A percentile compares a stretch with the other conserved stretches of the same genome.
These are phyloP conservation scores for Arrhopalites spinosus DNA, from an alignment of 2,888 invertebrate species.

Conservation along the genomic window DNA sequence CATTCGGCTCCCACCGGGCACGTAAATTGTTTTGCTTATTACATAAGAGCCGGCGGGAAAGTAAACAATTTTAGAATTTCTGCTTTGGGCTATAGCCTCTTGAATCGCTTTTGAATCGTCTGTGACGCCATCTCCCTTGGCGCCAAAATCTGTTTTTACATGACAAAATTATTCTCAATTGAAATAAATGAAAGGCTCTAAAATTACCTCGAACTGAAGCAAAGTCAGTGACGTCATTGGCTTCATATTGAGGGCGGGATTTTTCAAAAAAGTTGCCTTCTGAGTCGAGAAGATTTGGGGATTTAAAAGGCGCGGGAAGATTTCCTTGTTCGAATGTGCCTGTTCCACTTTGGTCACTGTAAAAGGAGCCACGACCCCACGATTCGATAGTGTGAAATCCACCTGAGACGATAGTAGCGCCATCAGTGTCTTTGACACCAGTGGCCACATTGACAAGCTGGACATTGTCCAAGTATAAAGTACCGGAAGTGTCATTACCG, in stretches of 20 bases:
- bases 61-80: slow-evolving; percentile 46
- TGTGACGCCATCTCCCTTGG: slow-evolving; percentile 48
- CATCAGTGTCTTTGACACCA: slow-evolving; percentile 33
- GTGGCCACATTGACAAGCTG: slow-evolving; percentile 37
- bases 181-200: too few species aligned
- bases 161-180: too few species aligned
- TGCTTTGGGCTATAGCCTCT: slow-evolving; percentile 43
- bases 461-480: slow-evolving; percentile 50
- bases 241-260: slow-evolving; percentile 50
- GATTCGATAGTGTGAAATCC: slow-evolving; percentile 41
- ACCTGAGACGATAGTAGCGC: slow-evolving; percentile 21
- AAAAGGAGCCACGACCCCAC: slow-evolving; percentile 51
- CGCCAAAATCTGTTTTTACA: slow-evolving; percentile 49
- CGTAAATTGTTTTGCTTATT: slow-evolving; percentile 45
- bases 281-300: slow-evolving; percentile 42
- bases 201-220: slow-evolving; percentile 47
- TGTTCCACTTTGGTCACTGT: slow-evolving; percentile 44
- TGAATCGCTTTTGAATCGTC: slow-evolving; percentile 52
- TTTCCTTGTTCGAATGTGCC: slow-evolving; percentile 27
- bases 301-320: slow-evolving; percentile 41
- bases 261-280: slow-evolving; percentile 48
- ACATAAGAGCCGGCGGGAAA: slow-evolving; percentile 51
- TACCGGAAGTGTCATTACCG: slow-evolving; percentile 43
- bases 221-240: slow-evolving; percentile 38
- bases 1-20: slow-evolving; percentile 46